Percentiles rank a stretch among this genome's conserved stretches.
phyloP scores from a whole-genome alignment of 2,113 vertebrate genomes.

The Callopanchax toddi region DNA sequence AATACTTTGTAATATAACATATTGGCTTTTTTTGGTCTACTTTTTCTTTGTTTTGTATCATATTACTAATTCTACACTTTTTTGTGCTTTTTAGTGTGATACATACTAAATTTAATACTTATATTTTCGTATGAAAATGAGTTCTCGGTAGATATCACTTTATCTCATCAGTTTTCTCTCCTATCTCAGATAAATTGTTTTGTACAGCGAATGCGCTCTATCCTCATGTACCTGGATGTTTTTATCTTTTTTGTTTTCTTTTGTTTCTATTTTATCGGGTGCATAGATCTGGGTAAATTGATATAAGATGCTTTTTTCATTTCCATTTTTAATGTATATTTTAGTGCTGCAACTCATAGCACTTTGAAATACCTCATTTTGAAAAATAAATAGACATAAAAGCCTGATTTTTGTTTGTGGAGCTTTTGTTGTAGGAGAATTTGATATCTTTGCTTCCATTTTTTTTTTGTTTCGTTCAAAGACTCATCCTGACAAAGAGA shows the following conservation, averaged over 20 bases:
- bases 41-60: constrained; percentile 82
- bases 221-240: constrained; percentile 92
- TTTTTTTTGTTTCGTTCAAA: constrained; percentile 39
- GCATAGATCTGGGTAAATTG: constrained; percentile 98
- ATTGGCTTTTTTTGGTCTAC: constrained; percentile 84
- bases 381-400: constrained; percentile 98
- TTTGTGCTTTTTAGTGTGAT: constrained; percentile 99
- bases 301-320: constrained; percentile 85
- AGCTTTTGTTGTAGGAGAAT: constrained; percentile 15
- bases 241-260: constrained; percentile 66
- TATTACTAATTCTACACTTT: constrained; percentile 99
- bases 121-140: constrained; percentile 99
- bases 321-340: constrained; percentile 88
- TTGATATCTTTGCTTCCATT: constrained; percentile 18
- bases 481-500: constrained; percentile 70
- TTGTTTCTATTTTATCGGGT: constrained; percentile 99
- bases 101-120: constrained; percentile 99
- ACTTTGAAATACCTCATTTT: constrained; percentile 99
- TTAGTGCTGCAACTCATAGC: constrained; percentile 99
- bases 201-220: constrained; percentile 99
- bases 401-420: constrained; percentile 21
- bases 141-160: constrained; percentile 99
- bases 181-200: constrained; percentile 88
- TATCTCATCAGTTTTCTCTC: constrained; percentile 91
- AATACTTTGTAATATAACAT: constrained; percentile 93